Evolutionary conservation across 2,113 vertebrate genomes (phyloP).

Genomic region (Cryptomyrus ogoouensis): DNA sequence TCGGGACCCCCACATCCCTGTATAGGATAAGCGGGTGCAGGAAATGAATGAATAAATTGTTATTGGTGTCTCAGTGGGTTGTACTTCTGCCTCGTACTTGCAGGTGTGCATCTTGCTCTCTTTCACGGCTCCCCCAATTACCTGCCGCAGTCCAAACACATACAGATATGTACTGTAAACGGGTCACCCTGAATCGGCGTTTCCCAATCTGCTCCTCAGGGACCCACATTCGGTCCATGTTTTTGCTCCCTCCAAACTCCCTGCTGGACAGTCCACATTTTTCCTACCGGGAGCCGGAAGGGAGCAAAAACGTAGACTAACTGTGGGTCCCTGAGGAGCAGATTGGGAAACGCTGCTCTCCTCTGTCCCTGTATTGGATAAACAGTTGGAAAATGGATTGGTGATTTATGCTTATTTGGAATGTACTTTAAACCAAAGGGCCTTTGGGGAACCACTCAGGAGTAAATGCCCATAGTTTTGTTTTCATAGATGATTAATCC

Average conservation of each 20-base stretch:
- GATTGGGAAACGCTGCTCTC: neutral
- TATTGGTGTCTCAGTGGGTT: neutral
- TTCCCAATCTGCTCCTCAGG: neutral
- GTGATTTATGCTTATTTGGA: neutral
- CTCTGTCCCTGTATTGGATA: neutral
- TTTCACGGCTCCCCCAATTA: neutral
- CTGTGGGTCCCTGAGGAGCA: neutral
- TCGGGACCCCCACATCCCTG: neutral
- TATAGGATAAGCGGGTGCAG: neutral
- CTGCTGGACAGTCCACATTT: neutral
- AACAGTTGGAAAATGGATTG: neutral
- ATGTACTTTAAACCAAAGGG: neutral
- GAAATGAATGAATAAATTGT: neutral
- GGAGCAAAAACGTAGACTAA: neutral
- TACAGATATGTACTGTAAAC: neutral
- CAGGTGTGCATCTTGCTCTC: neutral
- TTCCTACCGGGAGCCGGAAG: neutral
- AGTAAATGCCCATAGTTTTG: neutral
- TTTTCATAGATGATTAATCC: neutral
- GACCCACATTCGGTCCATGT: neutral
- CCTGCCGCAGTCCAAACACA: neutral
- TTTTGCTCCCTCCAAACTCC: neutral
- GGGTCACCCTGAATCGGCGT: neutral
- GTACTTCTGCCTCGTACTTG: neutral
- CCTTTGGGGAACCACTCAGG: neutral